Evolutionary conservation across 2,113 vertebrate genomes (phyloP).

Genomic region (Dendropsophus ebraccatus): DNA sequence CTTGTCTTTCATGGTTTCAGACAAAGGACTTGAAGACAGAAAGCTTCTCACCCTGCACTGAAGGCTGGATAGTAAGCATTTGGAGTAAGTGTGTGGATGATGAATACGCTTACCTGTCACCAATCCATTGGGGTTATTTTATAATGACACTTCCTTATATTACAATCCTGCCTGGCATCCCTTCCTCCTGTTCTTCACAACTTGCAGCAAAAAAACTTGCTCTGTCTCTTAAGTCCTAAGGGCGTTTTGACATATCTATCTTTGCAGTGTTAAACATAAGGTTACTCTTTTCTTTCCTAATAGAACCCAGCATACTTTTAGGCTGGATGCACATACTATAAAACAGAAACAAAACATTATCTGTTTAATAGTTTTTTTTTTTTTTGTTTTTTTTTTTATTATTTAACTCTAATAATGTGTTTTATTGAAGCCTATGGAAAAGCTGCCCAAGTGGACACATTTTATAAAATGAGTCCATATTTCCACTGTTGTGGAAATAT

Average conservation of each 20-base stretch:
- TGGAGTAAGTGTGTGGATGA: not conserved
- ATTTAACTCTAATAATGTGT: no score
- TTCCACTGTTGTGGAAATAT: no score
- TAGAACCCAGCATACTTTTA: not conserved
- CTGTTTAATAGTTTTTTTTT: no score
- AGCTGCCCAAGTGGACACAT: no score
- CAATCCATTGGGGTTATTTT: not conserved
- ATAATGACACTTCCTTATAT: not conserved
- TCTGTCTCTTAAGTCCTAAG: not conserved
- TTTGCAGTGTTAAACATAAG: not conserved
- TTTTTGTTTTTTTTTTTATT: no score
- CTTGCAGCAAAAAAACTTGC: not conserved
- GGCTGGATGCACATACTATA: no score
- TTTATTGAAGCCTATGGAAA: no score
- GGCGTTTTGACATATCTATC: not conserved
- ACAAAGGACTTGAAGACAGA: conserved; percentile 30
- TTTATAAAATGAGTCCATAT: no score
- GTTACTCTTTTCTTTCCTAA: not conserved
- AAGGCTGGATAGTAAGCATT: not conserved
- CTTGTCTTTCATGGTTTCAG: not conserved
- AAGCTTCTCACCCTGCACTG: not conserved
- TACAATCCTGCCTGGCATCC: not conserved
- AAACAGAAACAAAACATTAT: no score
- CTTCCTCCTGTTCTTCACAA: not conserved
- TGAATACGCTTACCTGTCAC: not conserved